Conservation (phyloP, 2,113 vertebrate genomes). For the Hippolais icterina region DNA sequence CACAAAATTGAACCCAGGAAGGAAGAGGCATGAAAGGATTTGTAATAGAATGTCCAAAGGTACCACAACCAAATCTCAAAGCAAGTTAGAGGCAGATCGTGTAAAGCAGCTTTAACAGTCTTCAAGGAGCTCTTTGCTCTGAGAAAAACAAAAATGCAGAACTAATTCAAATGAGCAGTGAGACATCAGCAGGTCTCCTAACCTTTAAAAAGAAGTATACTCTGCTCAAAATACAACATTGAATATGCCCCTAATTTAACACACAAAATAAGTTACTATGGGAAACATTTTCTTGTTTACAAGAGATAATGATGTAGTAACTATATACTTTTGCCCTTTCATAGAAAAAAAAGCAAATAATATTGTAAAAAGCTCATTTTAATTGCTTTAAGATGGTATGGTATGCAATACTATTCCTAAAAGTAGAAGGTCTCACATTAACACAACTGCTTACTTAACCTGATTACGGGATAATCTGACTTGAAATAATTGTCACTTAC, state of each 20-base stretch:
- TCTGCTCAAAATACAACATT: background rate
- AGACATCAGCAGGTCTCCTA: background rate
- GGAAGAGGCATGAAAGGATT: background rate
- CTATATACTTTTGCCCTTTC: background rate
- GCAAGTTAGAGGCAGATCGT: background rate
- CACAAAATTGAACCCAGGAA: background rate
- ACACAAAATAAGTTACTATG: background rate
- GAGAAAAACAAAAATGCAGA: background rate
- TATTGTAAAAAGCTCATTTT: conserved; percentile 20
- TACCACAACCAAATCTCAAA: background rate
- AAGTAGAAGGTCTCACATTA: conserved; percentile 38
- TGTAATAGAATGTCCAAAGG: background rate
- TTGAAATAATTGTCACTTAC: conserved; percentile 67
- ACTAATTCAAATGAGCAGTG: background rate
- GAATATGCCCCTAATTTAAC: background rate
- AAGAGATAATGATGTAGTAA: background rate
- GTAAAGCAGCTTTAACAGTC: background rate
- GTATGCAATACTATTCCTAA: conserved; percentile 23
- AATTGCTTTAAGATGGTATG: conserved; percentile 31
- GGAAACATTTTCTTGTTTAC: background rate
- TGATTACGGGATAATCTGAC: conserved; percentile 64
- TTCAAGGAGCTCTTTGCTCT: background rate
- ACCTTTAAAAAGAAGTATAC: background rate
- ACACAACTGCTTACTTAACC: conserved; percentile 60
- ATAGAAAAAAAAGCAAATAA: background rate